Conservation (phyloP, 2,797 vertebrate genomes). For the Macropus fuliginosus region DNA sequence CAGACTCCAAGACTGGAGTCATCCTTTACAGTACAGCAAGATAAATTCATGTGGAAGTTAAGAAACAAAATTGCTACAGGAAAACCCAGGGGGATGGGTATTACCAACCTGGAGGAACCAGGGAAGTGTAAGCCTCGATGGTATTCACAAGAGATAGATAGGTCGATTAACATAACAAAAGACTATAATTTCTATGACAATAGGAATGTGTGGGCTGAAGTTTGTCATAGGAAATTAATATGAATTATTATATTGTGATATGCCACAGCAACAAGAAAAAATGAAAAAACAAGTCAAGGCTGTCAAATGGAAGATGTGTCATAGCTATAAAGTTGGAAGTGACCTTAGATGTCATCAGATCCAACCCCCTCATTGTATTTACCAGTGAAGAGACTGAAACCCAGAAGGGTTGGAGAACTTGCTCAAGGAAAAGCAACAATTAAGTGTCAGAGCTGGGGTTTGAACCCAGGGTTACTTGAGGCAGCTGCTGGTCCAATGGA, state of each 20-base stretch:
- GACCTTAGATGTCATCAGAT: neutral
- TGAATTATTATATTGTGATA: neutral
- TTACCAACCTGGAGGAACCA: neutral
- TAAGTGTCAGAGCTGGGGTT: neutral
- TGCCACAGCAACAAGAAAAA: neutral
- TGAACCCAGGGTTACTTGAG: neutral
- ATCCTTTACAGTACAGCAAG: neutral
- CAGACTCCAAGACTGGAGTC: neutral
- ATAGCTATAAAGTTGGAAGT: neutral
- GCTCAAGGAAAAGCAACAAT: neutral
- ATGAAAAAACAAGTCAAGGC: neutral
- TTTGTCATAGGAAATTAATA: neutral
- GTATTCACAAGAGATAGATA: neutral
- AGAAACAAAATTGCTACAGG: neutral
- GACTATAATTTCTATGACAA: neutral
- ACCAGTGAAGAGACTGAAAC: neutral
- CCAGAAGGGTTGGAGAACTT: neutral
- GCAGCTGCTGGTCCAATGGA: neutral
- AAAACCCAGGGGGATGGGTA: neutral
- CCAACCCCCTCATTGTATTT: neutral
- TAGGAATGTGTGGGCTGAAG: neutral
- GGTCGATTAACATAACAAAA: neutral
- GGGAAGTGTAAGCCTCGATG: neutral
- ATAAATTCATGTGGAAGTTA: neutral
- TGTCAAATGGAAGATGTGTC: neutral